These are phyloP conservation scores for Brachyistius frenatus DNA, from an alignment of 2,113 vertebrate genomes.

Conservation along the genomic window DNA sequence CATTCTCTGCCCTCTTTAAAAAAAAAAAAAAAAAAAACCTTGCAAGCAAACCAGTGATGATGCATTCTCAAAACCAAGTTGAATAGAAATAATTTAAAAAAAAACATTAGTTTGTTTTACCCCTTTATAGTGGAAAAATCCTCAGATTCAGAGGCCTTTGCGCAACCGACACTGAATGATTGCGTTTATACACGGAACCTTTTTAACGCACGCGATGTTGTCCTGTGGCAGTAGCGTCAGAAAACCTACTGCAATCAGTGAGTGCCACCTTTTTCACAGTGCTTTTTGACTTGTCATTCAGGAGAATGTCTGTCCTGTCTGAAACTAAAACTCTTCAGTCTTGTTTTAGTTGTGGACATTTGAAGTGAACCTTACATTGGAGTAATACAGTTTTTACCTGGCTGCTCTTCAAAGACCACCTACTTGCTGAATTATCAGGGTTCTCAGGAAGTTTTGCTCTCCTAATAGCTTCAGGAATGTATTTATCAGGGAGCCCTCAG, in stretches of 20 bases:
- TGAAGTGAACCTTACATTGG: too few species aligned
- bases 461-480: conserved; percentile 60
- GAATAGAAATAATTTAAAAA: too few species aligned
- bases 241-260: neutral
- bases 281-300: too few species aligned
- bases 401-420: conserved; percentile 64
- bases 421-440: conserved; percentile 22
- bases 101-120: too few species aligned
- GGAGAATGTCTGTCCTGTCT: neutral
- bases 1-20: too few species aligned
- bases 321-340: neutral
- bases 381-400: neutral
- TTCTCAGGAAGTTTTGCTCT: conserved; percentile 47
- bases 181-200: neutral
- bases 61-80: too few species aligned
- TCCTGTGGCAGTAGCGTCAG: neutral
- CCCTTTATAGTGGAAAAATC: neutral
- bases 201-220: neutral
- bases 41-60: too few species aligned
- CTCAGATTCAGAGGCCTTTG: too few species aligned
- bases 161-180: neutral
- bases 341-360: too few species aligned
- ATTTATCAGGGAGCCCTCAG: conserved; percentile 63
- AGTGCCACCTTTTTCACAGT: neutral
- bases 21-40: too few species aligned